Evolutionary conservation across 2,113 vertebrate species (phyloP).

Genomic region (Phalacrocorax pelagicus): DNA sequence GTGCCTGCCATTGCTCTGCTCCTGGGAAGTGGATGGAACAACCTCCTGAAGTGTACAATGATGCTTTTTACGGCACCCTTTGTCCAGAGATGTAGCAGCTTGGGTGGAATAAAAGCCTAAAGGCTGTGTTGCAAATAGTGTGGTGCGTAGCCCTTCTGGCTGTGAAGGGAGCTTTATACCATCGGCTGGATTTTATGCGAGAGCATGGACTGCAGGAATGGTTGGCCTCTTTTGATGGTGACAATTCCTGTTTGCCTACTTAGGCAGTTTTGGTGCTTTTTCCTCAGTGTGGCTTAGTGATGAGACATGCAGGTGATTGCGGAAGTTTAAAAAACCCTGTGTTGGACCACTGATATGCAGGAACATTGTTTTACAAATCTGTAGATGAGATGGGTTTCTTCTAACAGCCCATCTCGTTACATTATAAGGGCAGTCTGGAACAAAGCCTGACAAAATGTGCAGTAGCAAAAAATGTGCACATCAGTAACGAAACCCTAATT

Average conservation of each 20-base stretch:
- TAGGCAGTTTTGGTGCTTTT: neutral
- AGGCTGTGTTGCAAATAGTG: neutral
- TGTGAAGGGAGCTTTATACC: neutral
- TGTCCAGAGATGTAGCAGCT: neutral
- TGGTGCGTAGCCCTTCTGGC: neutral
- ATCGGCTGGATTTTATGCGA: neutral
- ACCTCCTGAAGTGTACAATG: fast-evolving
- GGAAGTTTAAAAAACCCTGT: neutral
- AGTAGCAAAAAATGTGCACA: neutral
- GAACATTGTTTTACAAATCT: neutral
- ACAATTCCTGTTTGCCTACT: neutral
- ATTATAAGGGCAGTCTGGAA: neutral
- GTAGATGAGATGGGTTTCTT: neutral
- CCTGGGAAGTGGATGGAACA: neutral
- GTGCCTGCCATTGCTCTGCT: neutral
- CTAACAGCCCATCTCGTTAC: neutral
- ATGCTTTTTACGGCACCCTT: neutral
- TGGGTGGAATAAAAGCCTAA: neutral
- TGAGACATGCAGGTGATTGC: neutral
- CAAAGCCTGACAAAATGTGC: neutral
- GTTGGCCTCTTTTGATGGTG: neutral
- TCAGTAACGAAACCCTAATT: neutral
- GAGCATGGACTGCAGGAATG: neutral
- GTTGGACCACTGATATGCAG: neutral
- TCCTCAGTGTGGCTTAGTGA: neutral